Conservation (phyloP, 2,888 invertebrate species). For the Rutpela maculata region DNA sequence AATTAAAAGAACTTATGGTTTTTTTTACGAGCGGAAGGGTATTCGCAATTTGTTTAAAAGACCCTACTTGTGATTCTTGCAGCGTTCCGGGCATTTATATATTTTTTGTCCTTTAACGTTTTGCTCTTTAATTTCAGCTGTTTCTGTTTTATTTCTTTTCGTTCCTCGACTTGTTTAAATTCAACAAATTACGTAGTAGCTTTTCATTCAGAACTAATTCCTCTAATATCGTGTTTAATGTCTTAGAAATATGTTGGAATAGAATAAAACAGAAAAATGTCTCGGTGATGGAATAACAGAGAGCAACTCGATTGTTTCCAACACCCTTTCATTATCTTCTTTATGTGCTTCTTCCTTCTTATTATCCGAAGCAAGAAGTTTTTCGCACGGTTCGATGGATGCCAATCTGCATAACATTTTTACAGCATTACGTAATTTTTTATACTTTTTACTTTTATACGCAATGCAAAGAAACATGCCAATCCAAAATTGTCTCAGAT, state of each 20-base stretch:
- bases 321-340: constrained; percentile 71
- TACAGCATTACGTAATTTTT: constrained; percentile 42
- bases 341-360: constrained; percentile 68
- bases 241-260: constrained; percentile 68
- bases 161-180: constrained; percentile 63
- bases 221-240: constrained; percentile 69
- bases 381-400: constrained; percentile 52
- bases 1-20: constrained; percentile 73
- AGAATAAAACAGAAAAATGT: constrained; percentile 64
- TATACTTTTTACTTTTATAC: background rate
- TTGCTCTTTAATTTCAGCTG: constrained; percentile 67
- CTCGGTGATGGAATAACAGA: constrained; percentile 67
- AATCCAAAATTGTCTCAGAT: too few species aligned
- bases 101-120: constrained; percentile 66
- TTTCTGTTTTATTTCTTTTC: constrained; percentile 67
- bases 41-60: constrained; percentile 67
- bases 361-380: constrained; percentile 64
- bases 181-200: constrained; percentile 67
- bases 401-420: constrained; percentile 53
- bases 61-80: constrained; percentile 65
- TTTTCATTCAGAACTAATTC: constrained; percentile 66
- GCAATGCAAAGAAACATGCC: background rate
- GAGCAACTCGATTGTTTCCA: constrained; percentile 66
- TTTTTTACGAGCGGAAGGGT: constrained; percentile 68
- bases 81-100: constrained; percentile 68